Evolutionary conservation across 1,140 invertebrate species (phyloP), one percentile per base, ranked within the genome.

Genomic region (Cydia pomonella): DNA sequence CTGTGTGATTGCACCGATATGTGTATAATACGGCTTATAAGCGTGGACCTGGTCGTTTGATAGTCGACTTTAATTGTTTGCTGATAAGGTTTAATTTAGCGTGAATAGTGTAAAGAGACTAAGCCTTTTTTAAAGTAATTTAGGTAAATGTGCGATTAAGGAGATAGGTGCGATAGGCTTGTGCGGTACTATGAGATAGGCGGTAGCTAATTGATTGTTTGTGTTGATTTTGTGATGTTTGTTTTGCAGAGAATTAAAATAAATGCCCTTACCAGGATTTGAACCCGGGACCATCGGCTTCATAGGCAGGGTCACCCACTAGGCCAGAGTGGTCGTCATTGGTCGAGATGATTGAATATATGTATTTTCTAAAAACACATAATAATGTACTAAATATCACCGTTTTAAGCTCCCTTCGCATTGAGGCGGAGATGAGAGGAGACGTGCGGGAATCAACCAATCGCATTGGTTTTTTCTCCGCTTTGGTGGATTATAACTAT

Each of bases 81-180:
- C n/a, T n/a, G n/a, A 23, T 59, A 59, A 59, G 21, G 53, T 59
- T 21, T 23, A 23, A 10, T 23, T 21, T 59, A 59, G 53, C 2
- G 5, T 21, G 18, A 6, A 10, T 3, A 1, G 4, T 59, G 53
- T 21, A 2, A 59, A 10, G 18, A 7, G 1, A 23, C 2, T 9
- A 59, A 12, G 6, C 3, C 21, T 21, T 59, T 59, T 23, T 18
- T 18, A 5, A 23, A 10, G 1, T 59, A 10, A 12, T 12, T 23
- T 12, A 7, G 53, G 7, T 18, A 59, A 59, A 59, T 59, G 47
- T 7, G 53, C 53, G 53, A 59, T 59, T 59, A 59, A 23, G 3
- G 53, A 5, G 53, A 59, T 44, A 44, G 41, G 10, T 33, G 27
- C 6, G 64, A 69, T 33, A 69, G 64, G 64, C 64, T 41, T 69